phyloP scores from a whole-genome alignment of 1,140 invertebrate genomes.

The Drosophila virilis region DNA sequence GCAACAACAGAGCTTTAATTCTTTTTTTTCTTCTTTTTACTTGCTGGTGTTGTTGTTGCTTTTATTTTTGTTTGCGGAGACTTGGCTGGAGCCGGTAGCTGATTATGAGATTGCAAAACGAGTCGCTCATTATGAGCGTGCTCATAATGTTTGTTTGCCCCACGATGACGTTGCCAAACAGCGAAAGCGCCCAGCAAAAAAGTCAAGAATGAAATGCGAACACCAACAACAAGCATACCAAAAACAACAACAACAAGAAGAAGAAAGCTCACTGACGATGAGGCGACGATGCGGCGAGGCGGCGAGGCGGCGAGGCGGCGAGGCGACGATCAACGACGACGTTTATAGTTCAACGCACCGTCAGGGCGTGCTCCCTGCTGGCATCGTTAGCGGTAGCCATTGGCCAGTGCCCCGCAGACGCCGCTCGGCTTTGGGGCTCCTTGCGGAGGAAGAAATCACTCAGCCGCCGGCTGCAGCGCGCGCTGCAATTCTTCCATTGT shows the following conservation, averaged over 20 bases:
- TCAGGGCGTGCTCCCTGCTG: conserved; percentile 32
- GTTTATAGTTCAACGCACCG: conserved; percentile 81
- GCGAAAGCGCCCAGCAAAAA: conserved; percentile 26
- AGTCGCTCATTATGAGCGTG: conserved; percentile 64
- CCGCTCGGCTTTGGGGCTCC: conserved; percentile 17
- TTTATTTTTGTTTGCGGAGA: conserved; percentile 22
- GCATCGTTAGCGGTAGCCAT: conserved; percentile 56
- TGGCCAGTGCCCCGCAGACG: conserved; percentile 59
- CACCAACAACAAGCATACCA: conserved; percentile 35
- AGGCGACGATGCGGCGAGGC: no score
- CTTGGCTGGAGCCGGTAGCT: conserved; percentile 42
- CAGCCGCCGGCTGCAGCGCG: conserved; percentile 43
- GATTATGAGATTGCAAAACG: conserved; percentile 76
- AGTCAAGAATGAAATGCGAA: conserved; percentile 79
- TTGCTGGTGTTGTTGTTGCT: conserved; percentile 4
- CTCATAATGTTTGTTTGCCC: conserved; percentile 60
- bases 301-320: not conserved
- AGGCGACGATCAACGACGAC: conserved; percentile 47
- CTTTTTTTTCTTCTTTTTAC: conserved; percentile 6
- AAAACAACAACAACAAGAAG: conserved; percentile 30
- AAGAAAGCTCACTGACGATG: conserved; percentile 46
- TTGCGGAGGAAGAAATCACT: conserved; percentile 62
- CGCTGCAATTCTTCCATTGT: conserved; percentile 22
- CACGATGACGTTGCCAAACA: conserved; percentile 77
- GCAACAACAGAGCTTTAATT: conserved; percentile 14